These are phyloP conservation scores for Drosophila teissieri DNA, from an alignment of 1,140 invertebrate genomes.

Conservation along the genomic window DNA sequence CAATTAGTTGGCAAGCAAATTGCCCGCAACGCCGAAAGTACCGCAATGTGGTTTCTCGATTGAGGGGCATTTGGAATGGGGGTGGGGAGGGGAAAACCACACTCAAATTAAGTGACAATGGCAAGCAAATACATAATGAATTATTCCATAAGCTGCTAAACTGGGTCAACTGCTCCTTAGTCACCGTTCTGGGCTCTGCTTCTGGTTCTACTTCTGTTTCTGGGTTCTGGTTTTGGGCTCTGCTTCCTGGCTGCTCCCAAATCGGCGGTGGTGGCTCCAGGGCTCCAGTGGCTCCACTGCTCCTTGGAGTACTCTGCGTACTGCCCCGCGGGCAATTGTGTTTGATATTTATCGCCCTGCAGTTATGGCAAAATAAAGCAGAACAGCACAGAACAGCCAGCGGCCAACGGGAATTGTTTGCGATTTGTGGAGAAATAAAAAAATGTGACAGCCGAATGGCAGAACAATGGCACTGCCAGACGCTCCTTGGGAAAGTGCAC, in stretches of 20 bases:
- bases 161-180: constrained; percentile 63
- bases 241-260: neutral
- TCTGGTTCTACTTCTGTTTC: neutral
- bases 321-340: constrained; percentile 52
- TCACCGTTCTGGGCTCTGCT: constrained; percentile 55
- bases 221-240: constrained; percentile 3
- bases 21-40: constrained; percentile 59
- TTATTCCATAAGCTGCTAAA: constrained; percentile 79
- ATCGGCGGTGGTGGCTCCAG: neutral
- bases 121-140: constrained; percentile 76
- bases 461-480: neutral
- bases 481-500: neutral
- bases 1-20: constrained; percentile 72
- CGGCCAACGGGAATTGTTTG: constrained; percentile 18
- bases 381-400: neutral
- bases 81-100: constrained; percentile 11
- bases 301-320: constrained; percentile 1
- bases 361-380: constrained; percentile 18
- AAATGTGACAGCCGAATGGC: constrained; percentile 2
- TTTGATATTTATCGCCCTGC: constrained; percentile 63
- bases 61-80: neutral
- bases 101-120: constrained; percentile 79
- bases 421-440: constrained; percentile 39
- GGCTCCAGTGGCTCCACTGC: neutral
- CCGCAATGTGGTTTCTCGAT: constrained; percentile 7